A percentile compares a stretch with the other conserved stretches of the same genome.
Evolutionary conservation across 2,113 vertebrate genomes (phyloP).

Genomic region (Nyctibius bracteatus): DNA sequence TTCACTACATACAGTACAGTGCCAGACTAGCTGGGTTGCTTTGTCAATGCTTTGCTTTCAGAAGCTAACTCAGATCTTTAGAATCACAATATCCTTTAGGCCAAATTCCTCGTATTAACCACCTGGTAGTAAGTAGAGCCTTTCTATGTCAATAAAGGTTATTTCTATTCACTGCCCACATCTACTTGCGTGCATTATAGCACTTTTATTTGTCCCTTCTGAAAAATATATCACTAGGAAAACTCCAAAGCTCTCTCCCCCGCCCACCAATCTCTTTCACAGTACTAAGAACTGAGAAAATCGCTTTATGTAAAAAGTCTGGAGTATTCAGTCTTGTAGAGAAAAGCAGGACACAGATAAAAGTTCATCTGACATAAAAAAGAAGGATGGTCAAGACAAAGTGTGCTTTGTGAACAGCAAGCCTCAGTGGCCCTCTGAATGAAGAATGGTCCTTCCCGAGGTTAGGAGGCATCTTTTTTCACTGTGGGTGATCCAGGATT

Average conservation of each 20-base stretch:
- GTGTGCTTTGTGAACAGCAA: slow-evolving; percentile 20
- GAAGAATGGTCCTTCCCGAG: background rate
- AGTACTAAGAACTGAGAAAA: background rate
- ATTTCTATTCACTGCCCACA: background rate
- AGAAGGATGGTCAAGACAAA: slow-evolving; percentile 41
- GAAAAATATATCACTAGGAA: background rate
- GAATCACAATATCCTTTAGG: background rate
- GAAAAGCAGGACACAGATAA: slow-evolving; percentile 39
- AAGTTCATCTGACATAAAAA: slow-evolving; percentile 28
- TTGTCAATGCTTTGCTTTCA: slow-evolving; percentile 15
- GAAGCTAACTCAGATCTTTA: background rate
- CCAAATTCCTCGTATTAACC: background rate
- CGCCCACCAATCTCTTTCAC: background rate
- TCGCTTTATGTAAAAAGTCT: slow-evolving; percentile 13
- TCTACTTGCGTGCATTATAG: background rate
- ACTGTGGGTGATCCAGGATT: slow-evolving; percentile 55
- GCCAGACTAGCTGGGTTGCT: background rate
- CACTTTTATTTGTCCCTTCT: background rate
- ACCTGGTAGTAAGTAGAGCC: background rate
- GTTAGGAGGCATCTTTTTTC: slow-evolving; percentile 52
- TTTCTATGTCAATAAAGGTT: background rate
- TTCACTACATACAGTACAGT: background rate
- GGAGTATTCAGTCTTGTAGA: background rate
- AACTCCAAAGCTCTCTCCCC: background rate
- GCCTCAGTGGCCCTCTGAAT: slow-evolving; percentile 15